phyloP scores from a whole-genome alignment of 1,140 invertebrate genomes.

The Euglossa dilemma region DNA sequence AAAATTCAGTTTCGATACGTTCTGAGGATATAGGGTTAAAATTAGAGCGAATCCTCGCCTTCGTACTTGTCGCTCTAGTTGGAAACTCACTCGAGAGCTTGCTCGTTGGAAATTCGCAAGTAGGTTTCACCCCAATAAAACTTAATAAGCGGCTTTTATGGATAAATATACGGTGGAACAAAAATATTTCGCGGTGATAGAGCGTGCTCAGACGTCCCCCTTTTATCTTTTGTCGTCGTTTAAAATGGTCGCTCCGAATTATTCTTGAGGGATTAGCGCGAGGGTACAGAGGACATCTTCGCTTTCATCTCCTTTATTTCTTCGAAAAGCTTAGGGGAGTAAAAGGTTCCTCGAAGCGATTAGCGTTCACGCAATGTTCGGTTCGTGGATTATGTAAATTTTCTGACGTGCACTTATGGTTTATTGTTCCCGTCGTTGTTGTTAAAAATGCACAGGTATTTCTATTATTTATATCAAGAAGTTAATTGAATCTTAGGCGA shows the following conservation, averaged over 20 bases:
- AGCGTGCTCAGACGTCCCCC: neutral
- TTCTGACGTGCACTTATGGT: no score
- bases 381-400: neutral
- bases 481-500: no score
- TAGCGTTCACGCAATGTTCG: neutral
- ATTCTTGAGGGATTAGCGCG: slow-evolving; percentile 36
- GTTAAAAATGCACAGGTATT: no score
- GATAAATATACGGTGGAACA: slow-evolving; percentile 30
- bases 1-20: neutral
- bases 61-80: neutral
- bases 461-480: no score
- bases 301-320: neutral
- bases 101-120: neutral
- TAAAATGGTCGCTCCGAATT: slow-evolving; percentile 49
- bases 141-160: slow-evolving; percentile 32
- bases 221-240: slow-evolving; percentile 47
- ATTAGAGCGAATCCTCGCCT: neutral
- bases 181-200: slow-evolving; percentile 12
- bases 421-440: neutral
- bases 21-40: no score
- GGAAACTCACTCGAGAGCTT: neutral
- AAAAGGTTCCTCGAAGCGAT: neutral
- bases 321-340: neutral
- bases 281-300: neutral
- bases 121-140: neutral